phyloP scores from a whole-genome alignment of 2,797 vertebrate species.

The Sebastes kiyomatsui region DNA sequence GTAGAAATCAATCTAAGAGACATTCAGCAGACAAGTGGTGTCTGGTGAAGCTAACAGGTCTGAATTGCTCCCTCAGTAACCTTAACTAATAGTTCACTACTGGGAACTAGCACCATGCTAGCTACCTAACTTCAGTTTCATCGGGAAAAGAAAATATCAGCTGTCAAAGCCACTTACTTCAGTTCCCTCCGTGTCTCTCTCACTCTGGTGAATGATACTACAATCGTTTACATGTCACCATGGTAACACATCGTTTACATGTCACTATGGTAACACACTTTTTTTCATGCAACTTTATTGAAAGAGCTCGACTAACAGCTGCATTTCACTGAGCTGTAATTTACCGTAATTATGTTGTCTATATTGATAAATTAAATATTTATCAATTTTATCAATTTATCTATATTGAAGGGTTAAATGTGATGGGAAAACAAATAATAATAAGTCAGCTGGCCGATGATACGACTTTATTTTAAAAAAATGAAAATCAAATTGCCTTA shows the following conservation, averaged over 20 bases:
- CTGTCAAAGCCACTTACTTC: neutral
- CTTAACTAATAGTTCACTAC: neutral
- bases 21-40: neutral
- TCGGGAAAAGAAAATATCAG: neutral
- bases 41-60: neutral
- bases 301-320: neutral
- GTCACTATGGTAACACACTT: conserved; percentile 35
- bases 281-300: neutral
- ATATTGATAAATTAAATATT: no score
- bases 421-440: no score
- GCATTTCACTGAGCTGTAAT: neutral
- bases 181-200: neutral
- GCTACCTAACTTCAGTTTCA: neutral
- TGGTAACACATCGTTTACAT: conserved; percentile 29
- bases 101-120: neutral
- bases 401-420: no score
- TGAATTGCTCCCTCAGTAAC: neutral
- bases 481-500: no score
- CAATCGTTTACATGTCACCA: conserved; percentile 24
- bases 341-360: no score
- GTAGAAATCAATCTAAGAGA: neutral
- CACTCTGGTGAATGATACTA: neutral
- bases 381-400: no score
- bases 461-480: no score
- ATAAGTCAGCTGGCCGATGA: no score